Evolutionary conservation across 2,797 vertebrate genomes (phyloP).

Genomic region (Gobio occitaniae): DNA sequence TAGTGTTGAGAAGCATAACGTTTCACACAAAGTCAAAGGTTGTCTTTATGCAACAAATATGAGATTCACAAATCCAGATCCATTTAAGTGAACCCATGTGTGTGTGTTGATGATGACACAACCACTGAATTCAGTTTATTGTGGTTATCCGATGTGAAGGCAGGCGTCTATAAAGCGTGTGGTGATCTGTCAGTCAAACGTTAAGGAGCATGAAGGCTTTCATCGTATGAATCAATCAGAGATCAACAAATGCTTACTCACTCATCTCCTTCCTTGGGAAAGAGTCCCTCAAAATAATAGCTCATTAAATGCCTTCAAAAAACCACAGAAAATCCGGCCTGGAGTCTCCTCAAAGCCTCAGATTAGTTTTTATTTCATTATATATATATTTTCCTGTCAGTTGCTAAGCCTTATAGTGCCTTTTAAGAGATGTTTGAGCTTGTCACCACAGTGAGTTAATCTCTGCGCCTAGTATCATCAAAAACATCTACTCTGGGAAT

Average conservation of each 20-base stretch:
- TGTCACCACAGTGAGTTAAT: slow-evolving; percentile 34
- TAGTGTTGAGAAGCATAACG: background rate
- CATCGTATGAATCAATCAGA: slow-evolving; percentile 49
- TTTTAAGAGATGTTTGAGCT: slow-evolving; percentile 51
- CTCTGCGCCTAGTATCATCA: slow-evolving; percentile 19
- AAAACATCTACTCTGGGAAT: slow-evolving; percentile 25
- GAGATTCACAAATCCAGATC: slow-evolving; percentile 19
- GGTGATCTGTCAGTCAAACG: slow-evolving; percentile 19
- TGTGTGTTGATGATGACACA: slow-evolving; percentile 18
- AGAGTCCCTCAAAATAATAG: slow-evolving; percentile 28
- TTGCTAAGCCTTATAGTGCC: slow-evolving; percentile 54
- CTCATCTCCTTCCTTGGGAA: slow-evolving; percentile 27
- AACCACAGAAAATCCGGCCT: slow-evolving; percentile 41
- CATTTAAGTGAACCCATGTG: slow-evolving; percentile 19
- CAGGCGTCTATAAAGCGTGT: slow-evolving; percentile 13
- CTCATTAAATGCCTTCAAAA: slow-evolving; percentile 45
- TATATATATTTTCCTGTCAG: slow-evolving; percentile 58
- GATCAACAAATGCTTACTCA: slow-evolving; percentile 34
- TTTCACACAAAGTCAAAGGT: slow-evolving; percentile 30
- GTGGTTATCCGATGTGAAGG: background rate
- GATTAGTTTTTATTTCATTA: slow-evolving; percentile 55
- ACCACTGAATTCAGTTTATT: slow-evolving; percentile 10
- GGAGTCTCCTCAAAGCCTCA: slow-evolving; percentile 37
- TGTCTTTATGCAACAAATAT: slow-evolving; percentile 25
- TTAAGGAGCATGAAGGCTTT: background rate